Evolutionary conservation across 2,113 vertebrate genomes (phyloP).

Genomic region (Channa argus): DNA sequence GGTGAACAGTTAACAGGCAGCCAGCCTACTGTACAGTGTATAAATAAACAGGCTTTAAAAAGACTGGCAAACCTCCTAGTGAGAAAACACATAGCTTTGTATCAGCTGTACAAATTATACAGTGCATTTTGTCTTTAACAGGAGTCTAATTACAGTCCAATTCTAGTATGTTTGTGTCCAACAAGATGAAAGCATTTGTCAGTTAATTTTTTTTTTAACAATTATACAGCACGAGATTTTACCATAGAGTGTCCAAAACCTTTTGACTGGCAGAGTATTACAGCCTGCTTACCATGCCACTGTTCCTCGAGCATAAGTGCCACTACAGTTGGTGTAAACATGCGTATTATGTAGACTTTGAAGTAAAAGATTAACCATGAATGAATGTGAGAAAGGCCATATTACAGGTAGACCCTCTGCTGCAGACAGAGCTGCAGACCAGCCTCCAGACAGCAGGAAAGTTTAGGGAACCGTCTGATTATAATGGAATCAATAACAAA

Average conservation of each 20-base stretch:
- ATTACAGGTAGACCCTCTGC: slow-evolving; percentile 59
- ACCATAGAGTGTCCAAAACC: background rate
- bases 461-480: slow-evolving; percentile 71
- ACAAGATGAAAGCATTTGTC: background rate
- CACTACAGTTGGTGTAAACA: slow-evolving; percentile 15
- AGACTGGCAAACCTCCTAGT: background rate
- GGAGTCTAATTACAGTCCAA: slow-evolving; percentile 21
- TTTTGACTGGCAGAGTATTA: background rate
- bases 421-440: slow-evolving; percentile 40
- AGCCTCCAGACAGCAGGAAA: slow-evolving; percentile 75
- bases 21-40: no score
- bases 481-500: slow-evolving; percentile 77
- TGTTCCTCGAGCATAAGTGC: background rate
- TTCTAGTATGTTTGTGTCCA: slow-evolving; percentile 10
- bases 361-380: slow-evolving; percentile 30
- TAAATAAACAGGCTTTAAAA: background rate
- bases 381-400: slow-evolving; percentile 36
- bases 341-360: slow-evolving; percentile 11
- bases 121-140: background rate
- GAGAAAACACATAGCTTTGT: slow-evolving; percentile 6
- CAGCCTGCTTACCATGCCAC: background rate
- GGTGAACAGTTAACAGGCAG: no score
- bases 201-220: background rate
- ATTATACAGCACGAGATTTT: background rate
- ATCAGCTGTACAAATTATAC: slow-evolving; percentile 14